These are phyloP conservation scores for Paradisaea rubra DNA, from an alignment of 2,113 vertebrate species.

Conservation along the genomic window DNA sequence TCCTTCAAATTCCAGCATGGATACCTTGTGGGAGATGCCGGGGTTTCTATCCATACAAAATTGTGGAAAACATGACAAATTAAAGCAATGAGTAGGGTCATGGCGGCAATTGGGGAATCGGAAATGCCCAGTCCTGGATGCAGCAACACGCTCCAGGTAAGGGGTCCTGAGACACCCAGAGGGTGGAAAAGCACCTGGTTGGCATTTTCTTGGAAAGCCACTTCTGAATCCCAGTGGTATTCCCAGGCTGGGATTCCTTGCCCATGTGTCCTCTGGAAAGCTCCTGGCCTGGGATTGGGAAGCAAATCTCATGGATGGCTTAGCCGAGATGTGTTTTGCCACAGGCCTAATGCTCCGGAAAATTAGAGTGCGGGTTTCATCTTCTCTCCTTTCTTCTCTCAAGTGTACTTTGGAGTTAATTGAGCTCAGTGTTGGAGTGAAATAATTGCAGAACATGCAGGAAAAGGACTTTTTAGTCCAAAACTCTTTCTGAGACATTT, in stretches of 20 bases:
- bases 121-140: not conserved
- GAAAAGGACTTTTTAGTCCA: not conserved
- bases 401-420: not conserved
- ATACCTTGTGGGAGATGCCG: rapidly evolving
- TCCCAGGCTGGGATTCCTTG: not conserved
- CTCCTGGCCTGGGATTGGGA: not conserved
- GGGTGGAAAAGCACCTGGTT: not conserved
- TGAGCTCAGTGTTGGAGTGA: not conserved
- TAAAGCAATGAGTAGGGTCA: not conserved
- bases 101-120: rapidly evolving
- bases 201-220: not conserved
- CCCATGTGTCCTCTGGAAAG: not conserved
- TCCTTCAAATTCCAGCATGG: not conserved
- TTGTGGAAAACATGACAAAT: not conserved
- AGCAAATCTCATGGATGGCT: not conserved
- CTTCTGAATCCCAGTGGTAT: not conserved
- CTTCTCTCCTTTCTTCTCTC: not conserved
- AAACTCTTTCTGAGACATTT: not conserved
- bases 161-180: not conserved
- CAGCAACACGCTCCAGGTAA: not conserved
- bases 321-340: not conserved
- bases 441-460: not conserved
- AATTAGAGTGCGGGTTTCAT: not conserved
- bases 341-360: not conserved
- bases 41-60: not conserved